phyloP scores from a whole-genome alignment of 2,888 invertebrate genomes.

The Scaptomyza flava region DNA sequence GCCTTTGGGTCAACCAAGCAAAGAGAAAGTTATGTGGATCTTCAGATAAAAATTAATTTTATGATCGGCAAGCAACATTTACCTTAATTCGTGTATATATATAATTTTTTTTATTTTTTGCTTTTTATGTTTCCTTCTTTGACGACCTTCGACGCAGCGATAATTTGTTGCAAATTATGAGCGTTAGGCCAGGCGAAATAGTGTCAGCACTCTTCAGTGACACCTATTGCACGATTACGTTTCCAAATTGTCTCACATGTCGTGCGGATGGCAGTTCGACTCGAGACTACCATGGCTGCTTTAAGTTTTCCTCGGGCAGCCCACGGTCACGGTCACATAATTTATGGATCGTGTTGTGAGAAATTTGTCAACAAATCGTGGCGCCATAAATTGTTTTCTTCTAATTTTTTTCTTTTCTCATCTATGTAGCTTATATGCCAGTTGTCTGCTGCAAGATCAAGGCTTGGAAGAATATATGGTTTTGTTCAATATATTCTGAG shows the following conservation, averaged over 20 bases:
- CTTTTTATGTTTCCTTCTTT: constrained; percentile 26
- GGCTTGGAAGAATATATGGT: constrained; percentile 11
- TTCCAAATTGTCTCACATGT: constrained; percentile 74
- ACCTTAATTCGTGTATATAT: constrained; percentile 41
- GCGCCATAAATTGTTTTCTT: constrained; percentile 70
- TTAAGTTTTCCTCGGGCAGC: constrained; percentile 35
- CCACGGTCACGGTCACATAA: constrained; percentile 75
- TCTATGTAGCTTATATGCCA: constrained; percentile 23
- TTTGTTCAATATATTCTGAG: constrained; percentile 14
- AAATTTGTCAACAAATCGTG: constrained; percentile 82
- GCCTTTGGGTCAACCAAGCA: constrained; percentile 19
- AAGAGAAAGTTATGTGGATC: constrained; percentile 73
- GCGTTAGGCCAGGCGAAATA: constrained; percentile 43
- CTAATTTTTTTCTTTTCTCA: constrained; percentile 19
- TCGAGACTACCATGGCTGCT: constrained; percentile 23
- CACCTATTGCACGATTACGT: constrained; percentile 64
- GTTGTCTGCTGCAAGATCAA: constrained; percentile 27
- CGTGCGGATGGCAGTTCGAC: constrained; percentile 53
- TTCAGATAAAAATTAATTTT: constrained; percentile 40
- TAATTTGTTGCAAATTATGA: constrained; percentile 67
- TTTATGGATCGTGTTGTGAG: constrained; percentile 77
- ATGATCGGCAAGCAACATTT: constrained; percentile 61
- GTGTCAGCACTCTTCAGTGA: constrained; percentile 60
- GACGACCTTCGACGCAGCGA: constrained; percentile 52
- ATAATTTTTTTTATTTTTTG: constrained; percentile 26